Conservation (phyloP, 2,797 vertebrate genomes). For the Phaenicophaeus curvirostris region DNA sequence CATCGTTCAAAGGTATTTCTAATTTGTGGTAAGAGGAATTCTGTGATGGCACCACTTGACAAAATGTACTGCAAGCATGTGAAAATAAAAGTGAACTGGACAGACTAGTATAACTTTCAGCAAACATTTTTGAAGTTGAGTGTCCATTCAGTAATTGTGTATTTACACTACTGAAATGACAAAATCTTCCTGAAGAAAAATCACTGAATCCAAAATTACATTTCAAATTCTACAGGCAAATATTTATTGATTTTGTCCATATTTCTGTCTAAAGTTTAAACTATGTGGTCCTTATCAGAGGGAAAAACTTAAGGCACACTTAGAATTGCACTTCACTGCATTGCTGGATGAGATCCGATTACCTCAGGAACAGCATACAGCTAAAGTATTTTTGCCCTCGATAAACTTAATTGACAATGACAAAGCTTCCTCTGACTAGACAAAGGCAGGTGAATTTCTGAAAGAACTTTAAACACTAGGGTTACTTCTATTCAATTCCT, state of each 20-base stretch:
- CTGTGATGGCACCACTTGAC: neutral
- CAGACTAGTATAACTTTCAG: neutral
- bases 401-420: neutral
- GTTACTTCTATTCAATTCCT: neutral
- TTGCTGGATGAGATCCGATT: neutral
- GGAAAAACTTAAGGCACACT: conserved; percentile 6
- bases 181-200: neutral
- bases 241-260: neutral
- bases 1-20: neutral
- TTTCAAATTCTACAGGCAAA: neutral
- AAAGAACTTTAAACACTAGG: neutral
- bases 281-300: neutral
- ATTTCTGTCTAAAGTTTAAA: neutral
- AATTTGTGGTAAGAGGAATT: neutral
- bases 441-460: neutral
- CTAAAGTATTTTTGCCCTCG: neutral
- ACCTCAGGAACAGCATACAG: neutral
- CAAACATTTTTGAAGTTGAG: neutral
- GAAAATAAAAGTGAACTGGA: neutral
- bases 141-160: neutral
- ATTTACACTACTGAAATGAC: neutral
- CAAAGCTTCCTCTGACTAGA: neutral
- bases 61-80: neutral
- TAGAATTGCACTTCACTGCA: neutral
- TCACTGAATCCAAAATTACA: neutral